Conservation (phyloP, 2,888 invertebrate species). For the Nemapogon koenigi region DNA sequence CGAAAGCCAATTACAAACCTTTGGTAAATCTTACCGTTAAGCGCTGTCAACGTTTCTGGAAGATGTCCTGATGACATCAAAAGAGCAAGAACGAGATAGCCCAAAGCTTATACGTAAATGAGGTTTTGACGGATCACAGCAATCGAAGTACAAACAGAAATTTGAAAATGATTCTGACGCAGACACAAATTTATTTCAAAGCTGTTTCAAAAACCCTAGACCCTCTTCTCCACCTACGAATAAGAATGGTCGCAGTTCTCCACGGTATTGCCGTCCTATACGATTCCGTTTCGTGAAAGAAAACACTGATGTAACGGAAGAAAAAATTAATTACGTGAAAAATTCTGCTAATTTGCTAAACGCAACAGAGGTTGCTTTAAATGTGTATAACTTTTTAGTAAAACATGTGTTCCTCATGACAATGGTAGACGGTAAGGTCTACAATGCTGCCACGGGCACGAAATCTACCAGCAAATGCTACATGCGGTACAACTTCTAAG, state of each 20-base stretch:
- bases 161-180: background rate
- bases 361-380: background rate
- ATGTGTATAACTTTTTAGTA: background rate
- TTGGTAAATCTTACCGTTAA: background rate
- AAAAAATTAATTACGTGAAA: conserved; percentile 2
- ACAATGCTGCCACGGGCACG: conserved; percentile 9
- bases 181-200: background rate
- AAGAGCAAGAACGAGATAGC: background rate
- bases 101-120: background rate
- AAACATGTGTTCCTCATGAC: conserved; percentile 1
- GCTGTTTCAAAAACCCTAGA: background rate
- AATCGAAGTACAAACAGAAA: background rate
- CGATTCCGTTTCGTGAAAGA: background rate
- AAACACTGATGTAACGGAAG: background rate
- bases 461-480: conserved; percentile 13
- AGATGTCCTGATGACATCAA: background rate
- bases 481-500: conserved; percentile 4
- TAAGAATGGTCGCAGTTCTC: too few relatives aligned
- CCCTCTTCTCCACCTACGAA: background rate
- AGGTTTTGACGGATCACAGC: background rate
- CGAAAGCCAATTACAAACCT: background rate
- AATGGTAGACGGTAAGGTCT: conserved; percentile 4
- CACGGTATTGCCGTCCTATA: background rate
- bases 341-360: background rate
- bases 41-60: background rate